Evolutionary conservation across 2,797 vertebrate genomes (phyloP).

Genomic region (Pyrocephalus nanus): DNA sequence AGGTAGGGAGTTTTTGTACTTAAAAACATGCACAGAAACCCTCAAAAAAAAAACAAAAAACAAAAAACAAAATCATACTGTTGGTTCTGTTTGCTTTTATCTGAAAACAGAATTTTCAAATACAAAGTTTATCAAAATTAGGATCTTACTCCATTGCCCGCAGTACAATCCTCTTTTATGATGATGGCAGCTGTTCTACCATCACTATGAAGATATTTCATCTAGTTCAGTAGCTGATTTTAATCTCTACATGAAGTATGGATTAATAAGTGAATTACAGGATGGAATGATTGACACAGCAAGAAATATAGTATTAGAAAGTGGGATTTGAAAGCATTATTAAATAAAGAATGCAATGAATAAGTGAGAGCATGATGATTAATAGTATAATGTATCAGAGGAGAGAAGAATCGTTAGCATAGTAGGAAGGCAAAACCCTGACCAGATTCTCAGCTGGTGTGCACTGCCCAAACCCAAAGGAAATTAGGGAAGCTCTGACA

Average conservation of each 20-base stretch:
- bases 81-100: not conserved
- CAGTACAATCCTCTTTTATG: not conserved
- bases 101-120: slow-evolving; percentile 1
- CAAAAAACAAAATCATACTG: not conserved
- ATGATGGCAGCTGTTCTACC: not conserved
- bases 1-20: not conserved
- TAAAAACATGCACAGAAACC: not conserved
- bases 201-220: not conserved
- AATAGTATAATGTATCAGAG: not conserved
- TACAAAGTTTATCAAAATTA: not conserved
- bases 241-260: slow-evolving; percentile 23
- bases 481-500: slow-evolving; percentile 16
- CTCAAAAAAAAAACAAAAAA: not conserved
- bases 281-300: slow-evolving; percentile 44
- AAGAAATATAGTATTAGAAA: not conserved
- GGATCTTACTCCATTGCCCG: not conserved
- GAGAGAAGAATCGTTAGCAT: not conserved
- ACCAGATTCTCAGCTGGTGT: not conserved
- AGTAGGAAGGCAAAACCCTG: not conserved
- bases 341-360: slow-evolving; percentile 17
- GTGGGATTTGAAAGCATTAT: not conserved
- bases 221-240: slow-evolving; percentile 26
- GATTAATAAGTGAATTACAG: slow-evolving; percentile 40
- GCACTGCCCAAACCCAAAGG: not conserved
- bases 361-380: slow-evolving; percentile 16